A percentile compares a stretch with the other conserved stretches of the same genome.
Conservation (phyloP, 2,797 vertebrate species). For the Takifugu ocellatus region DNA sequence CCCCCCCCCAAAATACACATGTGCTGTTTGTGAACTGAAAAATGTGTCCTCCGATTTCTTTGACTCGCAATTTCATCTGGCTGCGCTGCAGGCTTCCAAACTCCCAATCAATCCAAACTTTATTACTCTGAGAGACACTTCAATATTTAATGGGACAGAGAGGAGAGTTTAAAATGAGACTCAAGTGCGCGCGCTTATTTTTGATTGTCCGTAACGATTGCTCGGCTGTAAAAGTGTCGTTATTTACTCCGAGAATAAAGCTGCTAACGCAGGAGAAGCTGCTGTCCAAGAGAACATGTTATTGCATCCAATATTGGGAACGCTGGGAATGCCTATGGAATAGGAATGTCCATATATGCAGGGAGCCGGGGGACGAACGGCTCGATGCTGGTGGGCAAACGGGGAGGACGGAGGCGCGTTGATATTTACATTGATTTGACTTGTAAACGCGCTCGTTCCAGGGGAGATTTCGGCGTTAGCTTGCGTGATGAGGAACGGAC, state of each 20-base stretch:
- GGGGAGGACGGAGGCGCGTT: too few species aligned
- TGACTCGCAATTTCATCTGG: constrained; percentile 50
- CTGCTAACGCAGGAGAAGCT: too few species aligned
- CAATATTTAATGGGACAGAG: constrained; percentile 64
- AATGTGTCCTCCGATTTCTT: constrained; percentile 13
- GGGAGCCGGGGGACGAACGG: too few species aligned
- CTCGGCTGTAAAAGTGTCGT: not conserved
- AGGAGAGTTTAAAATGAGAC: constrained; percentile 51
- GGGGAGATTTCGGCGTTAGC: too few species aligned
- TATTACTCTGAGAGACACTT: constrained; percentile 59
- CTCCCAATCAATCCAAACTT: constrained; percentile 65
- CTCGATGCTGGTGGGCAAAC: too few species aligned
- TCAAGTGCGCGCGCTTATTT: constrained; percentile 13
- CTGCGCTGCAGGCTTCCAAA: constrained; percentile 49
- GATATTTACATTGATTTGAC: too few species aligned
- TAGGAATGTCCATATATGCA: too few species aligned
- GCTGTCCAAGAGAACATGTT: too few species aligned
- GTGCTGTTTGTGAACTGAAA: not conserved
- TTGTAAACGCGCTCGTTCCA: too few species aligned
- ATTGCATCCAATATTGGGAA: too few species aligned
- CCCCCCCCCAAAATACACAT: not conserved
- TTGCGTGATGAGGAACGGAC: not conserved
- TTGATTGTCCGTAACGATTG: constrained; percentile 5
- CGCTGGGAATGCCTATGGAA: too few species aligned
- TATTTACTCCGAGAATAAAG: too few species aligned